Conservation (phyloP, 2,113 vertebrate genomes). For the Peromyscus polionotus region DNA sequence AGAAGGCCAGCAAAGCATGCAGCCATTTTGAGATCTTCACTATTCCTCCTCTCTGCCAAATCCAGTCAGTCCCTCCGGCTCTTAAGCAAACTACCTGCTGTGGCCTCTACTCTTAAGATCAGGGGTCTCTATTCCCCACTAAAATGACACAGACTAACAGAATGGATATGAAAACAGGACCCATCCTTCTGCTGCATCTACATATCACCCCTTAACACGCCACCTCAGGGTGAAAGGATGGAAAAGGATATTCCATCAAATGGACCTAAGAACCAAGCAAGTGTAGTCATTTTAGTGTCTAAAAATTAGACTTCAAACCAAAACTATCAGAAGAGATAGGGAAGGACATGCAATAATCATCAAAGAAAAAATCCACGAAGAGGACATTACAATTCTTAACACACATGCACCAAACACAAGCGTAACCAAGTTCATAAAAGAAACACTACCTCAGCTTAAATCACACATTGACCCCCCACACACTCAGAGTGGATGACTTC, state of each 20-base stretch:
- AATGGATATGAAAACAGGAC: neutral
- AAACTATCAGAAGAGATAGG: neutral
- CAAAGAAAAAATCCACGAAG: neutral
- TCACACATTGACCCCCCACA: neutral
- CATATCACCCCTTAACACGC: neutral
- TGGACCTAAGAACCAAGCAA: neutral
- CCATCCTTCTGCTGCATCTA: neutral
- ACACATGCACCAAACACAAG: neutral
- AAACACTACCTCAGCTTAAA: neutral
- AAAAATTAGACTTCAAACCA: neutral
- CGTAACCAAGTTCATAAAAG: neutral
- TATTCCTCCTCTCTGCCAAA: neutral
- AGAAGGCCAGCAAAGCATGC: neutral
- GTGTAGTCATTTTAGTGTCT: neutral
- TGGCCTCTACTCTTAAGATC: neutral
- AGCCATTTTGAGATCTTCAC: neutral
- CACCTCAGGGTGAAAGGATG: neutral
- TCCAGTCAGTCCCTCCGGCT: neutral
- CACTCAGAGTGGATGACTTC: neutral
- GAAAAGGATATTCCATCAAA: neutral
- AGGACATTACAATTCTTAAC: neutral
- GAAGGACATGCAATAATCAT: neutral
- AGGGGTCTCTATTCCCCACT: neutral
- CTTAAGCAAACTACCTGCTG: neutral
- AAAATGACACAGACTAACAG: neutral